Evolutionary conservation across 2,113 vertebrate genomes (phyloP).

Genomic region (Scomber japonicus): DNA sequence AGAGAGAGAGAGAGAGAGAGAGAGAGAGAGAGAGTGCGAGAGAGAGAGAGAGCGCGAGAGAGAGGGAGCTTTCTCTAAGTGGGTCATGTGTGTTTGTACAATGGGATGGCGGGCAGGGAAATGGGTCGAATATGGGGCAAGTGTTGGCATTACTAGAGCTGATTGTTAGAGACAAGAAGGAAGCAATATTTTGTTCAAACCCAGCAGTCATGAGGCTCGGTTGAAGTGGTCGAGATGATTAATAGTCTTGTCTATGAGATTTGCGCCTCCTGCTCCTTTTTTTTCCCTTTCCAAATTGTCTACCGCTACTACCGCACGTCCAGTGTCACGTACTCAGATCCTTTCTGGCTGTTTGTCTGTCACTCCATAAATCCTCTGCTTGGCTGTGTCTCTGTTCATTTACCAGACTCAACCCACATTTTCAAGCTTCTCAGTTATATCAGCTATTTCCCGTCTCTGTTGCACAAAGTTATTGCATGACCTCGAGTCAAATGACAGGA

Average conservation of each 20-base stretch:
- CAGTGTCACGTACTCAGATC: constrained; percentile 28
- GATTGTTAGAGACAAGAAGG: constrained; percentile 67
- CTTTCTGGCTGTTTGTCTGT: constrained; percentile 9
- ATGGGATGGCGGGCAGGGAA: constrained; percentile 48
- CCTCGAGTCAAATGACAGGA: constrained; percentile 64
- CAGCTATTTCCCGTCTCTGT: constrained; percentile 20
- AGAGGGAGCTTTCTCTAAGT: constrained; percentile 49
- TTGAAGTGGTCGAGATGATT: constrained; percentile 62
- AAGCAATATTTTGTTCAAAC: constrained; percentile 42
- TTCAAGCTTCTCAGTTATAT: not conserved
- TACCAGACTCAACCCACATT: not conserved
- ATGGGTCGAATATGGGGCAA: constrained; percentile 45
- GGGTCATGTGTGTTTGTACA: constrained; percentile 74
- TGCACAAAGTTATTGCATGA: constrained; percentile 35
- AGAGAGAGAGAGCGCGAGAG: not conserved
- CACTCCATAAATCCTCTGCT: constrained; percentile 17
- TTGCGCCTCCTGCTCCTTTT: not conserved
- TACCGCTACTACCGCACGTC: not conserved
- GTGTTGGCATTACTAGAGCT: constrained; percentile 38
- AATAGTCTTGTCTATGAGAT: constrained; percentile 22
- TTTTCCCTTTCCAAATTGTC: not conserved
- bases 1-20: not conserved
- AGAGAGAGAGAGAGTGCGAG: constrained; percentile 20
- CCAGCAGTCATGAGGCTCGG: constrained; percentile 56
- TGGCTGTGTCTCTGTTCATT: not conserved